Evolutionary conservation across 2,888 invertebrate genomes (phyloP), one percentile per base, ranked within the genome.

Genomic region (Drosophila kambysellisi): DNA sequence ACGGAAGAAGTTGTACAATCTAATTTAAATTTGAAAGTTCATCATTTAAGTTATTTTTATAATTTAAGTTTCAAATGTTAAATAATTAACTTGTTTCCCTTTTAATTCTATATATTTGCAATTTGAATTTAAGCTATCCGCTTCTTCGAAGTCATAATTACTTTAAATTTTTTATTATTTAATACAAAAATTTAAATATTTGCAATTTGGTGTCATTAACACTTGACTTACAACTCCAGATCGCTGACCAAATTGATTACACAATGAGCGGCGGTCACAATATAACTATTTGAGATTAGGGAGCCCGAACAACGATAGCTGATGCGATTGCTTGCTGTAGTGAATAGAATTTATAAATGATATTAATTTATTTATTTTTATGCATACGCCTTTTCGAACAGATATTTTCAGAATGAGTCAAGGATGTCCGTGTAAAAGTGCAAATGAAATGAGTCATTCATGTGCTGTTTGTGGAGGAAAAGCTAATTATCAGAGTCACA

Each of bases 221-320:
- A 15, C 1, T 39, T 4, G 20, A 91, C 93, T 91, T 92, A 94
- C 94, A 94, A 70, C 82, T 92, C 89, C 50, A 94, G 88, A 30
- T 93, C 93, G 48, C 80, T 88, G 0, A 94, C 94, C 54, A 95
- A 89, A 80, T 94, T 94, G 1, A 94, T 91, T 1, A 95, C 94
- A 79, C 95, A 95, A 81, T 95, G 95, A 0, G 95, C 95, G 4
- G 95, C 95, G 0, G 95, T 95, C 66, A 95, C 82, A 35, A 95
- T 93, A 79, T 95, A 95, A 83, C 93, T 92, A 66, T 94, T 91
- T 51, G 92, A 94, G 68, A 95, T 95, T 1, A 95, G 92, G 0
- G 95, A 94, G 9, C 95, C 95, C 11, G 93, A 92, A 68, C 93
- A 93, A 51, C 93, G 89, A 73, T 93, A 93, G 56, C 91, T 92